Base-by-base conservation (phyloP, 1,140 invertebrate genomes). In the Polypedilum vanderplanki region DNA sequence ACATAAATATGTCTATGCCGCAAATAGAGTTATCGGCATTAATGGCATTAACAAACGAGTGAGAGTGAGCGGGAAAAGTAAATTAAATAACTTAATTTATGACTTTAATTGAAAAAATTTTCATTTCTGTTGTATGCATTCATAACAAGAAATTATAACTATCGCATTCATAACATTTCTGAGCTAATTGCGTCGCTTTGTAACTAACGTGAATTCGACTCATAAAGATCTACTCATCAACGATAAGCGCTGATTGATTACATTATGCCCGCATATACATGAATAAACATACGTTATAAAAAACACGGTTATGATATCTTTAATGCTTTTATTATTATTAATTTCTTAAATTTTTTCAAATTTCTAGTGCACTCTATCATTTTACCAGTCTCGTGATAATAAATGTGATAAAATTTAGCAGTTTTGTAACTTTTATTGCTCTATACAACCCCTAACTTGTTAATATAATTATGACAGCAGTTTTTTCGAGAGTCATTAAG, bases 211-310 rank as follows among this genome's bases (percentile, higher is more conserved):
- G 24, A 57, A 57, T 57, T 8, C 46, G 46, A 1, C 46, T n/a
- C 46, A 57, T n/a, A 15, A 57, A 57, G 46, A 57, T 57, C 46
- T n/a, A 15, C 46, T 57, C 46, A 57, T 57, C 46, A 57, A n/a
- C n/a, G 46, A 57, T 57, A 57, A 57, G 46, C 46, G 46, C 10
- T 57, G 46, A 57, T 57, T 57, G 46, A 57, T 57, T 57, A n/a
- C 46, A n/a, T n/a, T n/a, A 57, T 57, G 46, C 10, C 46, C 46
- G 46, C 46, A 57, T 57, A 46, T 46, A n/a, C 46, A 15, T 57
- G 46, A 33, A 33, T 33, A 33, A 33, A 33, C 24, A 33, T 33
- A 33, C 24, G 5, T 33, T 33, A 3, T 57, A 12, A 57, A n/a
- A 12, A 4, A 57, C 46, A 57, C 46, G 7, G 24, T 33, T 33